Percentiles rank a stretch among this genome's conserved stretches.
phyloP scores from a whole-genome alignment of 2,113 vertebrate genomes.

The Larimichthys polyactis region DNA sequence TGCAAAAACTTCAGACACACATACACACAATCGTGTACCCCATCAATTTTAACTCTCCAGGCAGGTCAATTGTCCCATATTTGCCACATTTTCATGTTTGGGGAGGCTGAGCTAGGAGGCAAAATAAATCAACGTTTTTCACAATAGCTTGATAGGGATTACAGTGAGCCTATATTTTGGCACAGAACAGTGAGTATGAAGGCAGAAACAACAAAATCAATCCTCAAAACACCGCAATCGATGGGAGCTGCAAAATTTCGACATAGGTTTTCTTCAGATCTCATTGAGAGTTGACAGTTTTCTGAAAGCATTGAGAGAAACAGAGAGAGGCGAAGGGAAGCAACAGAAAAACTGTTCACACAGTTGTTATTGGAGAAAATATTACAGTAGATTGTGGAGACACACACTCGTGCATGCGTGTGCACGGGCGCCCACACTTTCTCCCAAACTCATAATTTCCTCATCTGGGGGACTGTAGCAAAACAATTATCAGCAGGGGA shows the following conservation, averaged over 20 bases:
- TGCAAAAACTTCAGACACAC: slow-evolving; percentile 31
- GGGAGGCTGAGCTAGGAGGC: slow-evolving; percentile 34
- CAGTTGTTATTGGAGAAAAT: slow-evolving; percentile 51
- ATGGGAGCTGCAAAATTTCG: slow-evolving; percentile 56
- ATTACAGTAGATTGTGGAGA: slow-evolving; percentile 51
- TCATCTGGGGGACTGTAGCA: slow-evolving; percentile 62
- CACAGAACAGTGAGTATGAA: slow-evolving; percentile 52
- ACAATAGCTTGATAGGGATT: slow-evolving; percentile 62
- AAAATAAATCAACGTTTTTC: slow-evolving; percentile 56
- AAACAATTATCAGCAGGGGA: slow-evolving; percentile 71
- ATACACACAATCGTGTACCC: slow-evolving; percentile 17
- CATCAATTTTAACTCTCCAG: slow-evolving; percentile 45
- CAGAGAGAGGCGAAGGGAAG: neutral
- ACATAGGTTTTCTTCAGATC: slow-evolving; percentile 48
- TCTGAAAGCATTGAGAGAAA: slow-evolving; percentile 23
- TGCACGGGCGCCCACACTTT: slow-evolving; percentile 45
- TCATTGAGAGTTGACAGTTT: slow-evolving; percentile 43
- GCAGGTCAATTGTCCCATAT: slow-evolving; percentile 54
- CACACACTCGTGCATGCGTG: neutral
- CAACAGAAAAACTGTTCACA: slow-evolving; percentile 31
- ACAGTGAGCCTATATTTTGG: slow-evolving; percentile 42
- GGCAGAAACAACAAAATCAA: slow-evolving; percentile 69
- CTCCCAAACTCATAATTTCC: slow-evolving; percentile 60
- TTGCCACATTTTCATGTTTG: slow-evolving; percentile 60
- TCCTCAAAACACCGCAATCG: slow-evolving; percentile 62